phyloP scores from a whole-genome alignment of 1,140 invertebrate species.

The Megalonaias nervosa region DNA sequence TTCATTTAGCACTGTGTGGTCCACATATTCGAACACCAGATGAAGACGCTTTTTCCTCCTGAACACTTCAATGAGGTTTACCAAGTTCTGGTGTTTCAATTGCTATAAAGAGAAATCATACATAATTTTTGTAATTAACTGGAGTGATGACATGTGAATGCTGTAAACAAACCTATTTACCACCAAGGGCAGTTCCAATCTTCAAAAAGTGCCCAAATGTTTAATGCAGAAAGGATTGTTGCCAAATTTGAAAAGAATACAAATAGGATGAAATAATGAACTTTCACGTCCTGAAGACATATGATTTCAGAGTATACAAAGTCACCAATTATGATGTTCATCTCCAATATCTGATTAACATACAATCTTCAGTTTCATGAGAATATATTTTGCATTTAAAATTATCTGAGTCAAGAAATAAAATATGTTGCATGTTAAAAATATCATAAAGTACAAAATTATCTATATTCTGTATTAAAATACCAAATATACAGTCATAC shows the following conservation, averaged over 20 bases:
- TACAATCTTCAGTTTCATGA: background rate
- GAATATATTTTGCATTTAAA: background rate
- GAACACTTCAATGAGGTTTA: conserved; percentile 98
- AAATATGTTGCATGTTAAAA: background rate
- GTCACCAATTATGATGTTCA: too few species aligned
- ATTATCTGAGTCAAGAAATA: background rate
- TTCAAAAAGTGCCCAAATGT: too few species aligned
- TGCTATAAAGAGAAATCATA: conserved; percentile 79
- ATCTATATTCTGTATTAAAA: conserved; percentile 4
- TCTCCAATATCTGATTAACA: background rate
- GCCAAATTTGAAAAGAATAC: too few species aligned
- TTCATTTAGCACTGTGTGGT: conserved; percentile 96
- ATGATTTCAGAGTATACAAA: too few species aligned
- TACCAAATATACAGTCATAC: background rate
- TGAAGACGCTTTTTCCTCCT: conserved; percentile 96
- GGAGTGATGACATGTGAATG: too few species aligned
- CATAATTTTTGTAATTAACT: too few species aligned
- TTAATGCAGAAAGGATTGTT: too few species aligned
- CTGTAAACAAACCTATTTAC: too few species aligned
- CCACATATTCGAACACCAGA: conserved; percentile 99
- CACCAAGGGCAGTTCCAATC: too few species aligned
- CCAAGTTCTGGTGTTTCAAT: conserved; percentile 97
- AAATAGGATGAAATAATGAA: too few species aligned
- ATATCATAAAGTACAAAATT: background rate
- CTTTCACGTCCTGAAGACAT: too few species aligned